phyloP scores from a whole-genome alignment of 2,888 invertebrate species.

The Drosophila colorata region DNA sequence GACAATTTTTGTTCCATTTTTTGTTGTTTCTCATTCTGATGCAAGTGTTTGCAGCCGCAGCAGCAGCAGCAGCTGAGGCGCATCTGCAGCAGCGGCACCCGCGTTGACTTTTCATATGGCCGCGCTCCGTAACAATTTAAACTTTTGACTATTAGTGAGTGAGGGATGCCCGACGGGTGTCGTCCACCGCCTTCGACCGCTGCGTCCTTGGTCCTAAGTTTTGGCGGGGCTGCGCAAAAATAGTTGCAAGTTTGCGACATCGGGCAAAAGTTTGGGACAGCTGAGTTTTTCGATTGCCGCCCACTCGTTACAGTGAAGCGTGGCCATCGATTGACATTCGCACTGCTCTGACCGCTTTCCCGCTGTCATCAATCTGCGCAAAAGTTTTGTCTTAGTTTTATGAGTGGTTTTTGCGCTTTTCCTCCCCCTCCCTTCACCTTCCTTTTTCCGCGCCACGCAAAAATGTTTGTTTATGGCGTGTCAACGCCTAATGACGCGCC shows the following conservation, averaged over 20 bases:
- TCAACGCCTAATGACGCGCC: slow-evolving; percentile 80
- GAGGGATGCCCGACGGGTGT: slow-evolving; percentile 43
- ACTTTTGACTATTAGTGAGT: slow-evolving; percentile 78
- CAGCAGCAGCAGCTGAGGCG: slow-evolving; percentile 20
- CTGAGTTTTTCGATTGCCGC: slow-evolving; percentile 30
- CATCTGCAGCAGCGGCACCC: slow-evolving; percentile 26
- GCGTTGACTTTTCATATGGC: slow-evolving; percentile 80
- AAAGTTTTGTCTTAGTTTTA: slow-evolving; percentile 68
- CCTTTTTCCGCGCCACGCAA: slow-evolving; percentile 37
- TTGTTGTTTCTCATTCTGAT: slow-evolving; percentile 22
- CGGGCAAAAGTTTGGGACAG: slow-evolving; percentile 62
- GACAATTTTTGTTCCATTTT: slow-evolving; percentile 52
- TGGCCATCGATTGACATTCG: slow-evolving; percentile 63
- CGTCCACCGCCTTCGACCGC: background rate
- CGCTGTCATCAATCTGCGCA: slow-evolving; percentile 72
- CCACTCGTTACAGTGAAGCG: slow-evolving; percentile 31
- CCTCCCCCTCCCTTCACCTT: background rate
- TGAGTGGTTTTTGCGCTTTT: slow-evolving; percentile 44
- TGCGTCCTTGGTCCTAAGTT: background rate
- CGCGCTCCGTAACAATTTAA: slow-evolving; percentile 77
- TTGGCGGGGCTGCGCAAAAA: slow-evolving; percentile 39
- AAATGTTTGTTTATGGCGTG: slow-evolving; percentile 79
- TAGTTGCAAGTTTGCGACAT: slow-evolving; percentile 74
- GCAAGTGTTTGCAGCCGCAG: slow-evolving; percentile 39
- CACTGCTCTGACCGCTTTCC: slow-evolving; percentile 25